Base-by-base conservation (phyloP, 2,113 vertebrate genomes). In the Ardeotis arabs region DNA sequence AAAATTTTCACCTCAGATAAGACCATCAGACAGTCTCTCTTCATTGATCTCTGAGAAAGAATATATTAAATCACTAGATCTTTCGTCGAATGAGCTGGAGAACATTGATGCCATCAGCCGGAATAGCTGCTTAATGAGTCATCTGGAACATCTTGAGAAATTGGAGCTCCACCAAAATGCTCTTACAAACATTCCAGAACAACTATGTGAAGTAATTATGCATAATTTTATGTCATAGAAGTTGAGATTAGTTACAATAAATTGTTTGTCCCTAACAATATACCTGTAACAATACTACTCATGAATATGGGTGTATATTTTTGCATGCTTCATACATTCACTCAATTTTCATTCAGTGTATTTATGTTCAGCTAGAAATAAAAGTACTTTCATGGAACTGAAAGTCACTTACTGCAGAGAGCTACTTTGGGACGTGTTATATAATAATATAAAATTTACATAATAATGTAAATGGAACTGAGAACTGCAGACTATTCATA, bases 81-180 rank as follows among this genome's bases (percentile, higher is more conserved):
- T 99, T 70, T 99, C 99, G 8, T 99, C 98, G 45, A 99, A 99
- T 88, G 99, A 99, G 85, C 92, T 99, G 96, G 98, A 98, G 96
- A 98, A 97, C 58, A 97, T 99, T 67, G 98, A 98, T 87, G 98
- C 98, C 87, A 96, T 99, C 80, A 97, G 97, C 96, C 98, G 98
- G 69, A 98, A 97, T 27, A 96, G 93, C 44, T 89, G 89, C 17
- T 95, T 99, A 83, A 98, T 84, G 72, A 97, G 97, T 88, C 98
- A 99, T 49, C 95, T 99, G 87, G 98, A 98, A 85, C 98, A 98
- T 60, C 98, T 99, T 28, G 96, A 98, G 67, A 99, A 98, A 49
- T 97, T 99, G 80, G 99, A 99, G 93, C 98, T 99, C 75, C 99
- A 99, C 82, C 98, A 98, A 97, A 99, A 99, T 96, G 91, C 62